Evolutionary conservation across 2,888 invertebrate genomes (phyloP).

Genomic region (Atethmia centrago): DNA sequence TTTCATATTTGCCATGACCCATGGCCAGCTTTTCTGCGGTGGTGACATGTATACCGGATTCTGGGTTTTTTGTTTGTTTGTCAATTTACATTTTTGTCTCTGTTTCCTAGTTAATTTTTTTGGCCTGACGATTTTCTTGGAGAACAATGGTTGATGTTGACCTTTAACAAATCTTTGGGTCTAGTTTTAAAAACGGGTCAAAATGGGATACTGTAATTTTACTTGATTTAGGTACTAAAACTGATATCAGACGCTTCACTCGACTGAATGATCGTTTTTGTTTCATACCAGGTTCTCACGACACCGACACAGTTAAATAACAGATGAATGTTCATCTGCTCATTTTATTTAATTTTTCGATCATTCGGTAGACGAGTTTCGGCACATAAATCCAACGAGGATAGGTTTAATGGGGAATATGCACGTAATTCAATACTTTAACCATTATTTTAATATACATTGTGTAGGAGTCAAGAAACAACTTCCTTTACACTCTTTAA

Average conservation of each 20-base stretch:
- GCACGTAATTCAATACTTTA: too few species aligned
- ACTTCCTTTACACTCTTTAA: too few species aligned
- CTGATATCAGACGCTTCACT: background rate
- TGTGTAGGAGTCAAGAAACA: too few species aligned
- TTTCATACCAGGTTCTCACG: background rate
- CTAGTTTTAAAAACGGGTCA: background rate
- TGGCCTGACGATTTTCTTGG: background rate
- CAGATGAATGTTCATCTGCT: background rate
- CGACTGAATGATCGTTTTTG: background rate
- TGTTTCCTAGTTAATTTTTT: constrained; percentile 15
- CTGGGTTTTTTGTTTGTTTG: constrained; percentile 40
- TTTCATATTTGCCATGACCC: constrained; percentile 70
- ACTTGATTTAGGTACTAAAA: background rate
- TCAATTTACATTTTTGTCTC: constrained; percentile 48
- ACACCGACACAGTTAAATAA: background rate
- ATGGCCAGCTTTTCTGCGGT: constrained; percentile 48
- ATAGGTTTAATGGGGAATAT: background rate
- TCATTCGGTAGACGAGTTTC: background rate
- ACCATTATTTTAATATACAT: too few species aligned
- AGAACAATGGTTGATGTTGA: background rate
- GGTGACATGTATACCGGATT: constrained; percentile 53
- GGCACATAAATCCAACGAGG: background rate
- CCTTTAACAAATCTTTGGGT: background rate
- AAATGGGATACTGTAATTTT: background rate
- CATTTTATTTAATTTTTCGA: background rate